phyloP scores from a whole-genome alignment of 2,888 invertebrate species.

The Argyra leucocephala region DNA sequence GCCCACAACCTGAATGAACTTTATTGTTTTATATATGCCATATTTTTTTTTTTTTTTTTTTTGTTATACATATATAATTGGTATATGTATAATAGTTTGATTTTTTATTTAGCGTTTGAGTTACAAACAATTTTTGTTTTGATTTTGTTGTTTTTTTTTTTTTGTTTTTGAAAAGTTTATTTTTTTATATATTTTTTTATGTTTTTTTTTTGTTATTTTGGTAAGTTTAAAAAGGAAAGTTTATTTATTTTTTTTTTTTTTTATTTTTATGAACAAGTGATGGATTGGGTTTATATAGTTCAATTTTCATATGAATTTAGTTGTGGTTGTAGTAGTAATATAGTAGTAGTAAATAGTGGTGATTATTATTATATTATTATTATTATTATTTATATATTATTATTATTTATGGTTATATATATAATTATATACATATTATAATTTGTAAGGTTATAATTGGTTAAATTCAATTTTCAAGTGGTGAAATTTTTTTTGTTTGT shows the following conservation, averaged over 20 bases:
- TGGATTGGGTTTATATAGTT: no score
- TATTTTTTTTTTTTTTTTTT: constrained; percentile 22
- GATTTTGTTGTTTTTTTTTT: background rate
- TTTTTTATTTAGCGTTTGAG: constrained; percentile 8
- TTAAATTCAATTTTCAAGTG: background rate
- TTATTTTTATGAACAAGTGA: no score
- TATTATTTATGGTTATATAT: no score
- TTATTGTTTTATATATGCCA: constrained; percentile 28
- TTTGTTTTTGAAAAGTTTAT: no score
- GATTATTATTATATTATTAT: no score
- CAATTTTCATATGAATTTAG: no score
- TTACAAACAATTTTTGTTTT: background rate
- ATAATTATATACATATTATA: no score
- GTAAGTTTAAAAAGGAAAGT: background rate
- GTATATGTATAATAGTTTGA: background rate
- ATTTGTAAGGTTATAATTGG: background rate
- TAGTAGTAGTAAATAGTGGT: no score
- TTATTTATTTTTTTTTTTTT: no score
- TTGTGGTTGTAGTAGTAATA: no score
- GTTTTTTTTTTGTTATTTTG: background rate
- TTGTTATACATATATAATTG: constrained; percentile 17
- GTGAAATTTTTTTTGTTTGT: background rate
- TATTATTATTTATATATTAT: background rate
- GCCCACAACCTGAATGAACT: constrained; percentile 82
- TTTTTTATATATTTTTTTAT: background rate